Evolutionary conservation across 2,797 vertebrate genomes (phyloP).

Genomic region (Aythya fuligula): DNA sequence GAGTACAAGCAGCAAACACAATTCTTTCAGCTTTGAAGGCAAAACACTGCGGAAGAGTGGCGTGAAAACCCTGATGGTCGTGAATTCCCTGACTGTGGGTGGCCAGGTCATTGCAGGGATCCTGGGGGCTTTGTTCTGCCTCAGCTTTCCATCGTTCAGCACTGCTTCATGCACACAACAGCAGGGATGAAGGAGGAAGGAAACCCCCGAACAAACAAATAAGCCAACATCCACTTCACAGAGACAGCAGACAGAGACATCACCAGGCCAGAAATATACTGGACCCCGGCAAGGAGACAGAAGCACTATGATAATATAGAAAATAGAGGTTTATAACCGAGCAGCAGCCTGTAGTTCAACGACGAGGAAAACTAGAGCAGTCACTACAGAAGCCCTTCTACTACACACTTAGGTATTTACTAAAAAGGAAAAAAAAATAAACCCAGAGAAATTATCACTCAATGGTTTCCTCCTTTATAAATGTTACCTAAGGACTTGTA

Average conservation of each 20-base stretch:
- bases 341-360: constrained; percentile 12
- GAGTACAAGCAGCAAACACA: background rate
- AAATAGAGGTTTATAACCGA: constrained; percentile 21
- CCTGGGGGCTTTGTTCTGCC: background rate
- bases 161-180: background rate
- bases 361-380: background rate
- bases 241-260: constrained; percentile 50
- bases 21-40: background rate
- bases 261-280: constrained; percentile 44
- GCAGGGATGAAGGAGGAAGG: background rate
- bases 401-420: background rate
- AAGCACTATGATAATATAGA: background rate
- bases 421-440: background rate
- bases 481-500: background rate
- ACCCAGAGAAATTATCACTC: background rate
- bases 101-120: background rate
- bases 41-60: background rate
- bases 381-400: background rate
- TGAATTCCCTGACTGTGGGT: background rate
- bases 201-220: background rate
- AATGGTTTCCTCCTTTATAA: background rate
- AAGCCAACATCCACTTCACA: background rate
- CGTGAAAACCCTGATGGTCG: background rate
- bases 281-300: background rate
- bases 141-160: background rate